These are phyloP conservation scores for Diaperis boleti DNA, from an alignment of 2,888 invertebrate genomes.

Conservation along the genomic window DNA sequence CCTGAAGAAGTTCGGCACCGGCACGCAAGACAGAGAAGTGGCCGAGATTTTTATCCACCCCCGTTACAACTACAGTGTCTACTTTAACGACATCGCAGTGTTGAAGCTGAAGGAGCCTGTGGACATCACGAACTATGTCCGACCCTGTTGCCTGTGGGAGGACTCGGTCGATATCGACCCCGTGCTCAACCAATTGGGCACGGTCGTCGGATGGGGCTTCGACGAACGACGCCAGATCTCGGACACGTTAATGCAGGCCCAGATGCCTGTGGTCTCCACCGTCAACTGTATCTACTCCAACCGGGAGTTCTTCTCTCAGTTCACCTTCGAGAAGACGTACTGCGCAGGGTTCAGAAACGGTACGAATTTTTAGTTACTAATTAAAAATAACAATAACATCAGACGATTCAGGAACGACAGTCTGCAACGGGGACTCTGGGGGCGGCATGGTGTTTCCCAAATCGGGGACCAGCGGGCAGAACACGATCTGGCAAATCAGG, in stretches of 20 bases:
- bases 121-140: conserved; percentile 68
- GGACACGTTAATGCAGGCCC: conserved; percentile 70
- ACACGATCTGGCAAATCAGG: conserved; percentile 59
- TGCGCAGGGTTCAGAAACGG: conserved; percentile 67
- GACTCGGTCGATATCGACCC: conserved; percentile 48
- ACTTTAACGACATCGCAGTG: conserved; percentile 70
- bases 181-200: conserved; percentile 55
- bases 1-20: conserved; percentile 64
- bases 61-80: conserved; percentile 59
- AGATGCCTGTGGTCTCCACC: conserved; percentile 73
- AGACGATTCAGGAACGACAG: conserved; percentile 63
- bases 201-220: conserved; percentile 67
- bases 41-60: conserved; percentile 63
- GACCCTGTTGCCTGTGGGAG: conserved; percentile 73
- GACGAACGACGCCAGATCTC: conserved; percentile 71
- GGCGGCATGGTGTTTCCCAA: conserved; percentile 65
- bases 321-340: conserved; percentile 71
- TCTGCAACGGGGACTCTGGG: conserved; percentile 68
- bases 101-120: conserved; percentile 68
- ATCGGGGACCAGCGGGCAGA: conserved; percentile 48
- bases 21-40: conserved; percentile 66
- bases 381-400: conserved; percentile 1
- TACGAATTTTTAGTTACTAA: conserved; percentile 44
- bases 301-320: conserved; percentile 72
- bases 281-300: conserved; percentile 73